These are phyloP conservation scores for Mythimna albipuncta DNA, from an alignment of 2,888 invertebrate species.

Conservation along the genomic window DNA sequence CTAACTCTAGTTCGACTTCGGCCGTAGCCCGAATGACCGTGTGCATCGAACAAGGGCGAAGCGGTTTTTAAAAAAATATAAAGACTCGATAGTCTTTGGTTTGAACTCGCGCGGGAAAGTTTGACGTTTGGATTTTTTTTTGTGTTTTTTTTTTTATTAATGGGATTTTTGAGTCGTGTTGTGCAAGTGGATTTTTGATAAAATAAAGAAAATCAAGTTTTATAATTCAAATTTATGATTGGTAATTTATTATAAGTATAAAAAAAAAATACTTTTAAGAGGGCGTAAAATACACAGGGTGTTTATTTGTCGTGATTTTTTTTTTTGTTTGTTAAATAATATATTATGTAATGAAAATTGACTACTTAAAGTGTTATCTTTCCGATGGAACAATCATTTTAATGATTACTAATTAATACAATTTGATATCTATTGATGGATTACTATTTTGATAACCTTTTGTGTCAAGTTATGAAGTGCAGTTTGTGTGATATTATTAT, in stretches of 20 bases:
- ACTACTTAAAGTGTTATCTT: conserved; percentile 5
- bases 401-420: background rate
- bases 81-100: conserved; percentile 14
- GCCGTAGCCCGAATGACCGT: conserved; percentile 58
- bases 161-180: background rate
- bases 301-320: background rate
- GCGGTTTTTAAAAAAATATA: conserved; percentile 39
- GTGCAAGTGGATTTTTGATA: conserved; percentile 11
- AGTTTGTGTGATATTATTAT: too few relatives aligned
- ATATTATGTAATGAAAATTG: background rate
- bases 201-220: background rate
- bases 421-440: conserved; percentile 25
- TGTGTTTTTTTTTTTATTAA: background rate
- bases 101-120: conserved; percentile 49
- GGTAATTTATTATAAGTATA: conserved; percentile 15
- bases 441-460: conserved; percentile 39
- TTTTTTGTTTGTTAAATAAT: background rate
- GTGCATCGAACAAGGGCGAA: conserved; percentile 53
- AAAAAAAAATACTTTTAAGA: background rate
- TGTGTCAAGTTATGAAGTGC: background rate
- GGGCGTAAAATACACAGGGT: too few relatives aligned
- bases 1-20: conserved; percentile 65
- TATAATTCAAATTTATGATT: background rate
- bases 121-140: conserved; percentile 40
- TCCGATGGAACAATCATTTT: conserved; percentile 4